These are phyloP conservation scores for Cancer borealis DNA, from an alignment of 2,888 invertebrate genomes.

Conservation along the genomic window DNA sequence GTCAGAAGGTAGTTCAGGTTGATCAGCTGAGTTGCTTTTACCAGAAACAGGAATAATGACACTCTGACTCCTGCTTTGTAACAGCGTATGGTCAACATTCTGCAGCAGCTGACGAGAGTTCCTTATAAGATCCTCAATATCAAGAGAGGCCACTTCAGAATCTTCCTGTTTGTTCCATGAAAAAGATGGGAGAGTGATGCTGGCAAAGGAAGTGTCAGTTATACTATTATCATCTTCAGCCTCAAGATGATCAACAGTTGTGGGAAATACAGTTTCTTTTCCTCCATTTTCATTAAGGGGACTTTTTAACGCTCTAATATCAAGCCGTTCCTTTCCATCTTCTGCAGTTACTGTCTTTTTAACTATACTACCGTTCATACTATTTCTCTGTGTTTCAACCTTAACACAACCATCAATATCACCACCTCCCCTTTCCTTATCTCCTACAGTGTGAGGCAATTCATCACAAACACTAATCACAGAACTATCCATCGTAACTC, in stretches of 20 bases:
- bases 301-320: neutral
- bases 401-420: neutral
- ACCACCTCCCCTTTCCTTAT: conserved; percentile 30
- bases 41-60: conserved; percentile 64
- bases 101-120: conserved; percentile 72
- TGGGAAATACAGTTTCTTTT: conserved; percentile 8
- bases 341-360: neutral
- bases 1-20: conserved; percentile 72
- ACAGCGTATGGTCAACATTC: conserved; percentile 75
- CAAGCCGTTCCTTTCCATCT: neutral
- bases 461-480: neutral
- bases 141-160: conserved; percentile 71
- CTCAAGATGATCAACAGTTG: neutral
- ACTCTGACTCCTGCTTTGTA: conserved; percentile 73
- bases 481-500: conserved; percentile 34
- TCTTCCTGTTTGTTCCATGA: conserved; percentile 69
- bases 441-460: neutral
- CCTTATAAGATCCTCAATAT: conserved; percentile 74
- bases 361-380: neutral
- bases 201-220: conserved; percentile 68
- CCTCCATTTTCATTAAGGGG: neutral
- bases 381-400: neutral
- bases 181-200: conserved; percentile 73
- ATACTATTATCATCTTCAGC: conserved; percentile 54
- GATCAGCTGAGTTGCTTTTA: conserved; percentile 68